These are phyloP conservation scores for Siniperca undulata DNA, from an alignment of 2,797 vertebrate species.

Conservation along the genomic window DNA sequence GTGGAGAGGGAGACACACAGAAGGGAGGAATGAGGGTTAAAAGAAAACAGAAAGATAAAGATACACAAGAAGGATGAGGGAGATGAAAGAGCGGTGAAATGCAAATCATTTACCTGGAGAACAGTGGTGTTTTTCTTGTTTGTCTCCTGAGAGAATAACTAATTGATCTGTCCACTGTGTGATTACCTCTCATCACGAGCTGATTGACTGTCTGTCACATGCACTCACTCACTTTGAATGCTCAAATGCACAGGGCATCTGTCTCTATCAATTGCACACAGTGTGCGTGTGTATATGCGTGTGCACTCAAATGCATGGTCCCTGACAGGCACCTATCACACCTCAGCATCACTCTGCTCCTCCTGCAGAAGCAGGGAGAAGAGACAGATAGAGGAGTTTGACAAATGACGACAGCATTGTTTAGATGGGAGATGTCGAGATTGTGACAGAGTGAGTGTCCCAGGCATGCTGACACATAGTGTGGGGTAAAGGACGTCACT, in stretches of 20 bases:
- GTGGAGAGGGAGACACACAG: conserved; percentile 40
- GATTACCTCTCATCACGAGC: conserved; percentile 82
- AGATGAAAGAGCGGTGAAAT: conserved; percentile 63
- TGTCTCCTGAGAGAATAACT: conserved; percentile 77
- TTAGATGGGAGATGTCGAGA: conserved; percentile 81
- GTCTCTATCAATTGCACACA: conserved; percentile 75
- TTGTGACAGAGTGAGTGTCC: conserved; percentile 77
- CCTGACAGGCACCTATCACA: conserved; percentile 74
- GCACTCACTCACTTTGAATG: conserved; percentile 69
- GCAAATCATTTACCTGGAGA: conserved; percentile 68
- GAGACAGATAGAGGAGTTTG: conserved; percentile 73
- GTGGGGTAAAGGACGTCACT: conserved; percentile 66
- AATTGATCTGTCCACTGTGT: conserved; percentile 83
- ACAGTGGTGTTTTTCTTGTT: conserved; percentile 62
- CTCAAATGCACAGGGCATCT: conserved; percentile 76
- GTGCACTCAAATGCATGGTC: conserved; percentile 27
- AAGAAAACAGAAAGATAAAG: conserved; percentile 52
- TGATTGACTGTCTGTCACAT: conserved; percentile 85
- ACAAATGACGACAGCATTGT: conserved; percentile 82
- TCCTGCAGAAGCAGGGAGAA: conserved; percentile 62
- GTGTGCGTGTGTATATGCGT: background rate
- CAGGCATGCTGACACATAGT: conserved; percentile 66
- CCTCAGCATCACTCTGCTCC: conserved; percentile 60
- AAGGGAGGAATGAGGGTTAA: conserved; percentile 18
- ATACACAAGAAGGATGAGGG: conserved; percentile 52